Conservation (phyloP, 2,113 vertebrate genomes). For the Myiozetetes cayanensis region DNA sequence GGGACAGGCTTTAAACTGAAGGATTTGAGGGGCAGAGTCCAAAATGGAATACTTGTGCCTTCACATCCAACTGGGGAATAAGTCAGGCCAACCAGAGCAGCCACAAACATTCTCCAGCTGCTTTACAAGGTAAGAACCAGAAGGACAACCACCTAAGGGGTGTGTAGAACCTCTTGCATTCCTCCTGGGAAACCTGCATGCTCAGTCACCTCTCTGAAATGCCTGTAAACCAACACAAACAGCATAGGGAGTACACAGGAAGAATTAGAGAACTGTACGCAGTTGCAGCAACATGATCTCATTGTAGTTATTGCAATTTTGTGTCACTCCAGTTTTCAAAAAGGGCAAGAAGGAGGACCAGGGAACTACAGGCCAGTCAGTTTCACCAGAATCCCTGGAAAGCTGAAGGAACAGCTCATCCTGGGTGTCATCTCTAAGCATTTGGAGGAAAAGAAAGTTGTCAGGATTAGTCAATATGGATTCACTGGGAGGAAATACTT, state of each 20-base stretch:
- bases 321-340: neutral
- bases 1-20: neutral
- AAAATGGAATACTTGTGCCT: neutral
- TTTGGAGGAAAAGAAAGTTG: neutral
- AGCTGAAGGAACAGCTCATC: neutral
- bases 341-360: neutral
- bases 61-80: neutral
- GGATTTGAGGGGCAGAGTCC: neutral
- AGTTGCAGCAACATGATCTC: neutral
- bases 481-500: neutral
- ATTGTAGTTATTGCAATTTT: neutral
- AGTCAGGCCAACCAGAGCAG: neutral
- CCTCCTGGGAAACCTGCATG: neutral
- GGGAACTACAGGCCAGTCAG: neutral
- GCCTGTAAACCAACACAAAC: neutral
- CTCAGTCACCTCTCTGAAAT: neutral
- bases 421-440: neutral
- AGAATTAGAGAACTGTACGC: neutral
- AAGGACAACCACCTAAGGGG: neutral
- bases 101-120: neutral
- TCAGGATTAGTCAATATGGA: neutral
- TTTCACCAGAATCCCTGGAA: neutral
- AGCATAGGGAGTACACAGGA: neutral
- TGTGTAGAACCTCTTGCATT: neutral
- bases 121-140: neutral